phyloP scores from a whole-genome alignment of 2,888 invertebrate genomes.

The Dynastes tityus region DNA sequence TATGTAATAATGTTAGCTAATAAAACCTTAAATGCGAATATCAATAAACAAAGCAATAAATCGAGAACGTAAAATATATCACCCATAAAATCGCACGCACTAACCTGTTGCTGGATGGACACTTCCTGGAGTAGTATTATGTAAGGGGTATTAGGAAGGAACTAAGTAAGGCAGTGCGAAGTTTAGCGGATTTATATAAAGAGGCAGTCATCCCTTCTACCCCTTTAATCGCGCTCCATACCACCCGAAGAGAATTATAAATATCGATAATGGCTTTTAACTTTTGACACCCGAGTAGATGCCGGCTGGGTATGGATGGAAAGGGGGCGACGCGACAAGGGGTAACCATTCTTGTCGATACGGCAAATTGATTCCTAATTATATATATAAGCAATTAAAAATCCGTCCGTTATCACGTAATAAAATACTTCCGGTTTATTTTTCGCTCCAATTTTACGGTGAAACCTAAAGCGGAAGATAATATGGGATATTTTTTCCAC shows the following conservation, averaged over 20 bases:
- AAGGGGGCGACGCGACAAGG: slow-evolving; percentile 10
- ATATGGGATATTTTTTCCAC: neutral
- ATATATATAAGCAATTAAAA: slow-evolving; percentile 39
- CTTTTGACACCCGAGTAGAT: slow-evolving; percentile 47
- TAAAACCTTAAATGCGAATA: neutral
- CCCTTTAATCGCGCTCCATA: slow-evolving; percentile 49
- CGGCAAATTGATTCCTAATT: slow-evolving; percentile 31
- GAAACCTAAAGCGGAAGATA: neutral
- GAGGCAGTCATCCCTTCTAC: slow-evolving; percentile 44
- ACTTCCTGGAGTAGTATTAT: slow-evolving; percentile 46
- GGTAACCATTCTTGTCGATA: slow-evolving; percentile 24
- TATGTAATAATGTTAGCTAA: neutral
- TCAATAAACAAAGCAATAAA: slow-evolving; percentile 26
- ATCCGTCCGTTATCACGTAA: slow-evolving; percentile 9
- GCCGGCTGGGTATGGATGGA: neutral
- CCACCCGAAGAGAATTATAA: slow-evolving; percentile 55
- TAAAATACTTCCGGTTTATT: slow-evolving; percentile 26
- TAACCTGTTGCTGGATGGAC: slow-evolving; percentile 49
- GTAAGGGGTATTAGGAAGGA: slow-evolving; percentile 45
- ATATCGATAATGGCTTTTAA: slow-evolving; percentile 55
- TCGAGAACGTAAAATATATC: slow-evolving; percentile 28
- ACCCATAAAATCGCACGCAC: slow-evolving; percentile 23
- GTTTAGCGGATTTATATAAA: slow-evolving; percentile 56
- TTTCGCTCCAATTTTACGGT: neutral
- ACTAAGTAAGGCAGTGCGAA: slow-evolving; percentile 56